Percentiles rank a stretch among this genome's conserved stretches.
phyloP scores from a whole-genome alignment of 2,888 invertebrate species.

The Eilema depressum region DNA sequence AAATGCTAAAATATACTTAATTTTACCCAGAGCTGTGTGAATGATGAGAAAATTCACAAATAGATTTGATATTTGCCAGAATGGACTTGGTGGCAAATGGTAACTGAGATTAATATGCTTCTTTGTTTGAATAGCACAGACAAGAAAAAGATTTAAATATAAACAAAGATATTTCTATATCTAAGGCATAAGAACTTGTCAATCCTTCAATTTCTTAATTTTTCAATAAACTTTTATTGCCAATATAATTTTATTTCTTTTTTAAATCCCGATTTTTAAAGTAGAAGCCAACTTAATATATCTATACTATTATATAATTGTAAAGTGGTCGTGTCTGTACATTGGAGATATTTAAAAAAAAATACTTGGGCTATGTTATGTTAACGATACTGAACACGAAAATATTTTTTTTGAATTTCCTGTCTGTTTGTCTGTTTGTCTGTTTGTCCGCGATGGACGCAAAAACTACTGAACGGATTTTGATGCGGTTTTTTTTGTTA shows the following conservation, averaged over 20 bases:
- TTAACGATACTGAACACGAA: too few relatives aligned
- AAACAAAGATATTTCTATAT: background rate
- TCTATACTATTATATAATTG: too few relatives aligned
- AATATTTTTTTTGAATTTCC: too few relatives aligned
- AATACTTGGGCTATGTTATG: too few relatives aligned
- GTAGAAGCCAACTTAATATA: too few relatives aligned
- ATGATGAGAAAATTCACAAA: background rate
- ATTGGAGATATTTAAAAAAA: too few relatives aligned
- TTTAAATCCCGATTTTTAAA: too few relatives aligned
- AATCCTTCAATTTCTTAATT: background rate
- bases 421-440: too few relatives aligned
- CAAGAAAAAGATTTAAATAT: background rate
- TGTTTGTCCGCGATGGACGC: too few relatives aligned
- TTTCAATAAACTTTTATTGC: background rate
- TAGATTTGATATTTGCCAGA: background rate
- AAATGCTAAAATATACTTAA: constrained; percentile 1
- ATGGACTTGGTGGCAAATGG: background rate
- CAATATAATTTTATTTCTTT: background rate
- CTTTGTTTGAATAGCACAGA: background rate
- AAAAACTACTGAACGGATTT: too few relatives aligned
- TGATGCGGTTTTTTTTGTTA: too few relatives aligned
- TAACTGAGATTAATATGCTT: background rate
- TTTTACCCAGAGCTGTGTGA: background rate
- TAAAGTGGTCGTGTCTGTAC: too few relatives aligned
- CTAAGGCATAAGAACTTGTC: background rate